Evolutionary conservation across 2,888 invertebrate species (phyloP).

Genomic region (Epiperipatus broadwayi): DNA sequence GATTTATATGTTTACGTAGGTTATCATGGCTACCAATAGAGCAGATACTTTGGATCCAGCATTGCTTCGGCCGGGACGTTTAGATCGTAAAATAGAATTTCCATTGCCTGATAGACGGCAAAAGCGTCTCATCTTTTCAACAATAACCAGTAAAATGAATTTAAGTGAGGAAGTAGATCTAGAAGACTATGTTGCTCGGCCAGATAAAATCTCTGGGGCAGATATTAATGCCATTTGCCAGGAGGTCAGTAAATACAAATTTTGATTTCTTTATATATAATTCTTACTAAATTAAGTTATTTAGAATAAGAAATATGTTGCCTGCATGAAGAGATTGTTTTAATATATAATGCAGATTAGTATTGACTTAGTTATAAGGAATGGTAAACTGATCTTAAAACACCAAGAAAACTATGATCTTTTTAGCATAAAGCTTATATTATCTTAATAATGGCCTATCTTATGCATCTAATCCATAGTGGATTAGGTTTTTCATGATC

Average conservation of each 20-base stretch:
- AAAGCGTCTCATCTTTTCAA: conserved; percentile 91
- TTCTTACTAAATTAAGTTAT: not conserved
- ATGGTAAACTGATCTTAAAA: too few relatives aligned
- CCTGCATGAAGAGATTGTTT: not conserved
- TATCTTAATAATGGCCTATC: too few relatives aligned
- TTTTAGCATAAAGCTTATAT: too few relatives aligned
- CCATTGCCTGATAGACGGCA: conserved; percentile 73
- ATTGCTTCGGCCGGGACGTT: conserved; percentile 72
- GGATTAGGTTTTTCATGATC: too few relatives aligned
- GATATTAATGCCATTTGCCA: conserved; percentile 99
- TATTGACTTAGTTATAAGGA: too few relatives aligned
- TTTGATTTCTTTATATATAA: conserved; percentile 9
- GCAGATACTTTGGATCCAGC: conserved; percentile 99
- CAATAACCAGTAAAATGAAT: conserved; percentile 92
- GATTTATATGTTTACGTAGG: too few relatives aligned
- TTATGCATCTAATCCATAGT: too few relatives aligned
- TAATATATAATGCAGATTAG: not conserved
- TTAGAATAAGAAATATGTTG: not conserved
- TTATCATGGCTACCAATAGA: conserved; percentile 87
- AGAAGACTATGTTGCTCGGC: conserved; percentile 94
- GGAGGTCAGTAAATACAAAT: conserved; percentile 49
- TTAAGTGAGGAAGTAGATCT: conserved; percentile 94
- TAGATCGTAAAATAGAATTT: conserved; percentile 97
- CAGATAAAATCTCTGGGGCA: conserved; percentile 95
- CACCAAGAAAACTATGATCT: too few relatives aligned